A percentile compares a stretch with the other conserved stretches of the same genome.
phyloP scores from a whole-genome alignment of 2,113 vertebrate species.

The Lampris megalopsis region DNA sequence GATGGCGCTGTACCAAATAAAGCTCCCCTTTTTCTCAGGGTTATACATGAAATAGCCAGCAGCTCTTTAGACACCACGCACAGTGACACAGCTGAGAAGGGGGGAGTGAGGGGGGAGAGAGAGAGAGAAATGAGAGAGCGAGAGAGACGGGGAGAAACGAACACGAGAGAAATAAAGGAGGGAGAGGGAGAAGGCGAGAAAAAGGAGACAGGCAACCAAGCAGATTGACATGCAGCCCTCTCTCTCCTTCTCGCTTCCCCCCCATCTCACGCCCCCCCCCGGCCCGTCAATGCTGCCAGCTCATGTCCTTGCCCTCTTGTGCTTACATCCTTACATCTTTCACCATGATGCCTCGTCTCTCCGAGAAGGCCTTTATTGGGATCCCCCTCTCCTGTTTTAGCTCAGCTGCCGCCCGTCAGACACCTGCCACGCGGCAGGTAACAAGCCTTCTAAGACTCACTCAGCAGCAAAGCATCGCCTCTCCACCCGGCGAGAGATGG shows the following conservation, averaged over 20 bases:
- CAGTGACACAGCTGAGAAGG: not conserved
- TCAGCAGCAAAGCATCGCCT: constrained; percentile 54
- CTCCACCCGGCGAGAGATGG: constrained; percentile 39
- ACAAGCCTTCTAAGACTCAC: constrained; percentile 59
- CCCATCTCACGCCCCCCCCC: constrained; percentile 21
- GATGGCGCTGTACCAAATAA: constrained; percentile 1
- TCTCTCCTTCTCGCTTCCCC: constrained; percentile 39
- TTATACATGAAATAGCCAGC: not conserved
- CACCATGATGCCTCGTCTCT: constrained; percentile 30
- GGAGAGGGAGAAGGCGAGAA: constrained; percentile 16
- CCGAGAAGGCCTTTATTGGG: constrained; percentile 66
- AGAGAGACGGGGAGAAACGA: constrained; percentile 11
- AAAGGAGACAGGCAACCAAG: constrained; percentile 1
- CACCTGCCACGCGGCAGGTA: constrained; percentile 30
- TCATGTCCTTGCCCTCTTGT: too few species aligned
- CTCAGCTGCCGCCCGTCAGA: constrained; percentile 59
- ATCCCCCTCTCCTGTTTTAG: constrained; percentile 49
- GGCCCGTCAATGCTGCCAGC: constrained; percentile 1
- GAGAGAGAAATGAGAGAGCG: constrained; percentile 27
- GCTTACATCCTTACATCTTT: constrained; percentile 11
- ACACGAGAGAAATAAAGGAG: constrained; percentile 1
- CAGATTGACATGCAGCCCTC: not conserved
- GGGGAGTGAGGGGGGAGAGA: constrained; percentile 18
- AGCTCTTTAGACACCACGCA: not conserved
- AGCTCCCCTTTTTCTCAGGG: too few species aligned